Evolutionary conservation across 35 echinoderm and acorn worm species (phyloP).

Genomic region (Acanthaster planci): DNA sequence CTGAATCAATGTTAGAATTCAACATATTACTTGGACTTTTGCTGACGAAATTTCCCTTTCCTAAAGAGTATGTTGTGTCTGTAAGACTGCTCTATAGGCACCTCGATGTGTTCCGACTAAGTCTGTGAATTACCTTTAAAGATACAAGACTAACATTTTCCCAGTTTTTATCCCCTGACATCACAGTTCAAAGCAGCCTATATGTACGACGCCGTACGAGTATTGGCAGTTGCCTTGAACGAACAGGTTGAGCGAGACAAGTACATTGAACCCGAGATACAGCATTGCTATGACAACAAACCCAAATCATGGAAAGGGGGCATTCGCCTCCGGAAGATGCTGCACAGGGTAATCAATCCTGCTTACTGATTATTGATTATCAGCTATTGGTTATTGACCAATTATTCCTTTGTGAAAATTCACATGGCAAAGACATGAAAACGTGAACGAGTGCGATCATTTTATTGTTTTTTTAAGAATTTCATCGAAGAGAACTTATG

Average conservation of each 20-base stretch:
- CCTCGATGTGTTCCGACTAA: not conserved
- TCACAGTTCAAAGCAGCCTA: conserved; percentile 73
- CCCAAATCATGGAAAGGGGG: conserved; percentile 36
- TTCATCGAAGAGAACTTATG: too few species aligned
- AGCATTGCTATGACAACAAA: conserved; percentile 57
- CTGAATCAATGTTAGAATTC: too few species aligned
- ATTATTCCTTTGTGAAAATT: too few species aligned
- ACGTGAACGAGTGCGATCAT: too few species aligned
- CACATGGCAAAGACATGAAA: too few species aligned
- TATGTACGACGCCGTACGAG: conserved; percentile 77
- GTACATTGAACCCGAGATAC: conserved; percentile 65
- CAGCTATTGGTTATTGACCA: too few species aligned
- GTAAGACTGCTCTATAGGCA: not conserved
- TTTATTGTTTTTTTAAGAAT: too few species aligned
- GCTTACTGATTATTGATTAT: too few species aligned
- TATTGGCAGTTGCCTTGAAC: conserved; percentile 50
- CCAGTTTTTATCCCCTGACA: not conserved
- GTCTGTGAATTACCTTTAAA: not conserved
- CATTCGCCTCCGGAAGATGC: conserved; percentile 43
- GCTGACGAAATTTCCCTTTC: not conserved
- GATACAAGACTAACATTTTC: not conserved
- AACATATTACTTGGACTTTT: too few species aligned
- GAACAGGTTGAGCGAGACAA: conserved; percentile 53
- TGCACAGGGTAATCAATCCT: conserved; percentile 47
- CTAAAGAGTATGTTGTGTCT: not conserved